These are phyloP conservation scores for Drosophila koepferae DNA, from an alignment of 2,888 invertebrate species.

Conservation along the genomic window DNA sequence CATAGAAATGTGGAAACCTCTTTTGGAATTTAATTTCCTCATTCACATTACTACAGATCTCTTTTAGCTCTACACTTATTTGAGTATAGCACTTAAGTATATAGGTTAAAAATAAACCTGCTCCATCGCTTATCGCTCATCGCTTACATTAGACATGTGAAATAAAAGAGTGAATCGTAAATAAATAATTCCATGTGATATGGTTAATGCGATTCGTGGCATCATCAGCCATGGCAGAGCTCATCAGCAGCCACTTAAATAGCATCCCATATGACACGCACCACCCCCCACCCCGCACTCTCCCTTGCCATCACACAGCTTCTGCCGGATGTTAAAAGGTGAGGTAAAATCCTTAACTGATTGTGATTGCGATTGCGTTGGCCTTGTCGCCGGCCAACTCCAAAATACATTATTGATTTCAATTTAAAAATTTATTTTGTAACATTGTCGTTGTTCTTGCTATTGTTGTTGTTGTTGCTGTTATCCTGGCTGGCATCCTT, in stretches of 20 bases:
- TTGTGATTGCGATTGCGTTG: conserved; percentile 27
- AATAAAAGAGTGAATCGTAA: conserved; percentile 21
- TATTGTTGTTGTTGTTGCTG: neutral
- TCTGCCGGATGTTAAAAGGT: conserved; percentile 1
- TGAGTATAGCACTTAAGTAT: neutral
- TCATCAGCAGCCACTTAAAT: conserved; percentile 37
- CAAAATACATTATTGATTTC: conserved; percentile 72
- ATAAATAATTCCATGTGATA: conserved; percentile 48
- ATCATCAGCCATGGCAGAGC: conserved; percentile 26
- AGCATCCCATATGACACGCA: neutral
- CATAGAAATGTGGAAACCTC: neutral
- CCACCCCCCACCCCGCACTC: accelerated
- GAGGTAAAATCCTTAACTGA: conserved; percentile 27
- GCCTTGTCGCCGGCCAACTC: conserved; percentile 30
- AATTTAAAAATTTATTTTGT: conserved; percentile 63
- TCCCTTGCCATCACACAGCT: no score
- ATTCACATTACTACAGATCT: neutral
- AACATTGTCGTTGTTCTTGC: neutral
- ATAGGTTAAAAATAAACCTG: neutral
- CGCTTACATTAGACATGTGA: neutral
- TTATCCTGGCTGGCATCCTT: conserved; percentile 28
- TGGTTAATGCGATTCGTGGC: conserved; percentile 44
- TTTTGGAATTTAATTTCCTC: neutral
- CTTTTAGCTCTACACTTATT: neutral
- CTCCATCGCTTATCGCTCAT: neutral